Evolutionary conservation across 2,888 invertebrate species (phyloP).

Genomic region (Venusia cambrica): DNA sequence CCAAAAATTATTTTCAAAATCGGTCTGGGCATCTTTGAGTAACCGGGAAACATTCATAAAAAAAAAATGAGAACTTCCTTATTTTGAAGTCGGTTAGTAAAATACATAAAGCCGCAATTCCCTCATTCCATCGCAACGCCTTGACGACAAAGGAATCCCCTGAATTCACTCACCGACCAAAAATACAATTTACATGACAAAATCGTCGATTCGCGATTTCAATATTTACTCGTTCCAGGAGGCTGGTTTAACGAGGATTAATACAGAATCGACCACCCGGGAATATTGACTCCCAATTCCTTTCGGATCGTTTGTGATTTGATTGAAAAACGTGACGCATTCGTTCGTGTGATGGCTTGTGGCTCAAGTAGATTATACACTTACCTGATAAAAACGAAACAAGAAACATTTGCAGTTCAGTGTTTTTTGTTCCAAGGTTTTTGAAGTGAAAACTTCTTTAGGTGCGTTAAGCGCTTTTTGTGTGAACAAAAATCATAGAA

Average conservation of each 20-base stretch:
- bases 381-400: background rate
- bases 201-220: slow-evolving; percentile 29
- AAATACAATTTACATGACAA: slow-evolving; percentile 32
- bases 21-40: too few relatives aligned
- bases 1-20: too few relatives aligned
- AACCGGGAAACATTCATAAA: too few relatives aligned
- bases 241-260: slow-evolving; percentile 32
- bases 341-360: slow-evolving; percentile 22
- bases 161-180: slow-evolving; percentile 24
- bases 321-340: slow-evolving; percentile 32
- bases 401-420: background rate
- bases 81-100: too few relatives aligned
- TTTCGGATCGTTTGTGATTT: slow-evolving; percentile 30
- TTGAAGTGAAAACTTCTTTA: too few relatives aligned
- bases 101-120: too few relatives aligned
- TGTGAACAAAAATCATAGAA: too few relatives aligned
- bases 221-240: slow-evolving; percentile 31
- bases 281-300: slow-evolving; percentile 34
- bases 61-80: too few relatives aligned
- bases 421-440: too few relatives aligned
- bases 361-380: background rate
- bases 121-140: slow-evolving; percentile 11
- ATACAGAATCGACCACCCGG: slow-evolving; percentile 29
- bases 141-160: slow-evolving; percentile 21
- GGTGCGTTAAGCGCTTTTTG: too few relatives aligned